Evolutionary conservation across 2,888 invertebrate species (phyloP).

Genomic region (Pyrgus malvae): DNA sequence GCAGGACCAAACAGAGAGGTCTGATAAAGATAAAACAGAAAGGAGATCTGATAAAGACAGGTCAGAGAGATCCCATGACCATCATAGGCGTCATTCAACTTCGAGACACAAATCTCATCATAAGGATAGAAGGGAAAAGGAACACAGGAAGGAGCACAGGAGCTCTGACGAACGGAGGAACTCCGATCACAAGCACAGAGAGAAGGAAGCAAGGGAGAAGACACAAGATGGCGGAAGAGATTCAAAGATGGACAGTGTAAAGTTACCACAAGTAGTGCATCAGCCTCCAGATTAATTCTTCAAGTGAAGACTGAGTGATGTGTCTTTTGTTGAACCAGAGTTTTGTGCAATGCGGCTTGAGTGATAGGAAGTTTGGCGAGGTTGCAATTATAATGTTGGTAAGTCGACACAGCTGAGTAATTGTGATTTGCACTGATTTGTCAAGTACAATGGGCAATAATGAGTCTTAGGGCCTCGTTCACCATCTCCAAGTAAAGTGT

Average conservation of each 20-base stretch:
- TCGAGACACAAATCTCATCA: slow-evolving; percentile 63
- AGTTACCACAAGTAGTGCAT: slow-evolving; percentile 57
- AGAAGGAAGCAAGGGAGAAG: slow-evolving; percentile 27
- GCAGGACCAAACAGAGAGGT: background rate
- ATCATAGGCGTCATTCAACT: slow-evolving; percentile 63
- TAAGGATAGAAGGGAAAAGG: slow-evolving; percentile 51
- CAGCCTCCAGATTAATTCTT: slow-evolving; percentile 28
- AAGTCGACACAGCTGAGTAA: no score
- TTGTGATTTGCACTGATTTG: background rate
- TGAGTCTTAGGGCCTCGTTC: no score
- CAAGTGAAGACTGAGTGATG: background rate
- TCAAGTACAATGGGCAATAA: no score
- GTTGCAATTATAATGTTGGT: slow-evolving; percentile 3
- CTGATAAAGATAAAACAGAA: slow-evolving; percentile 28
- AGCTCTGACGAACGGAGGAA: slow-evolving; percentile 51
- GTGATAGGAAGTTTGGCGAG: background rate
- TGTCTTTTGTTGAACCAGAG: slow-evolving; percentile 1
- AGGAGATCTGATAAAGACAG: no score
- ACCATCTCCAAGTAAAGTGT: no score
- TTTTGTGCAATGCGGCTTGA: slow-evolving; percentile 15
- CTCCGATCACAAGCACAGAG: slow-evolving; percentile 48
- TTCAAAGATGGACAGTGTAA: slow-evolving; percentile 44
- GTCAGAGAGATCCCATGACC: slow-evolving; percentile 46
- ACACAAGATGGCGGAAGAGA: slow-evolving; percentile 38
- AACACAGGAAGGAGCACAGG: slow-evolving; percentile 58